Base-by-base conservation (phyloP, 2,113 vertebrate species). In the Pygoscelis adeliae region DNA sequence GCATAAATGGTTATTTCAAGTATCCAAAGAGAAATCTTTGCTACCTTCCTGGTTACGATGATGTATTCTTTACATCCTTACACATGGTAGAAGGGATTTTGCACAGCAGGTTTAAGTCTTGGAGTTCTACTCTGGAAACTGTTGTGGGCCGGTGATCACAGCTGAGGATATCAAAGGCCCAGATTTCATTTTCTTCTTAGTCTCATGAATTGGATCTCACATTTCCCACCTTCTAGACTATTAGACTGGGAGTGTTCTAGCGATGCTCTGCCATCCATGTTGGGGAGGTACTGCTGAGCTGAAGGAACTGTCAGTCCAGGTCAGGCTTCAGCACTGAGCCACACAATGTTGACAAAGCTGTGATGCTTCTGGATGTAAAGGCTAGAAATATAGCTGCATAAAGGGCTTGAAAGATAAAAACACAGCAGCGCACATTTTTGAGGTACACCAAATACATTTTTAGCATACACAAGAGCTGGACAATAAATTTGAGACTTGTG, bases 221-320 rank as follows among this genome's bases (percentile, higher is more conserved):
- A 4, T 92, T 72, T 94, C 52, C 11, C 44, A 62, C 40, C 9
- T 81, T 74, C 47, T 52, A 44, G 29, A 20, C 17, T 19, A 0
- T 61, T 49, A 20, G 46, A 38, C 19, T 30, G 50, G 47, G 38
- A 38, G 6, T 34, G n/a, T 55, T 62, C 42, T 25, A n/a, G n/a
- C 1, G 15, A 12, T 70, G 55, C 59, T 92, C 29, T 83, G 67
- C 73, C n/a, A 15, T 34, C 55, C 0, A 0, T 65, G 5, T 11
- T 71, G 74, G 56, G 32, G 53, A 65, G 36, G 34, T 55, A 32
- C 71, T 61, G 69, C 69, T 78, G 50, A 47, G 50, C 89, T 56
- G 61, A 26, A 66, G 66, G 55, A 66, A 4, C 53, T 52, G 59
- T 82, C 82, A 56, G 40, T 77, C 32, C 63, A 65, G 5, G 59